Conservation (phyloP, 2,888 invertebrate species). For the Drosophila anomelani region DNA sequence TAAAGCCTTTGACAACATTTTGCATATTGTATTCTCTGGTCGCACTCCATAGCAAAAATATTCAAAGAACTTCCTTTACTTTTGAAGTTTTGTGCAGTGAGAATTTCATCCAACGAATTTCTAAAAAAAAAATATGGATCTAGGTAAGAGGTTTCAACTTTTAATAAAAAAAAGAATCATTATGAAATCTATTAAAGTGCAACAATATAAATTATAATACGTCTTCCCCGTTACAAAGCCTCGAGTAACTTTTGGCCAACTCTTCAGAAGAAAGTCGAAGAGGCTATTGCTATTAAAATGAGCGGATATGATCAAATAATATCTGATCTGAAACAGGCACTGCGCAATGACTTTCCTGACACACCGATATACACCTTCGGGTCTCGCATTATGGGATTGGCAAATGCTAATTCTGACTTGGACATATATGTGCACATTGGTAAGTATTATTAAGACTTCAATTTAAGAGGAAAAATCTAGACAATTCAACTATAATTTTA, state of each 20-base stretch:
- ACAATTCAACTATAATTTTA: not conserved
- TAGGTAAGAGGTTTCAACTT: constrained; percentile 5
- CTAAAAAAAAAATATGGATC: constrained; percentile 14
- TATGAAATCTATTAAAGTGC: not conserved
- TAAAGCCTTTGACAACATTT: too few species aligned
- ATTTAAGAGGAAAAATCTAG: not conserved
- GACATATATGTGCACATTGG: constrained; percentile 34
- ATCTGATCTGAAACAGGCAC: not conserved
- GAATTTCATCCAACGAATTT: too few species aligned
- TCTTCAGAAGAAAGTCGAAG: not conserved
- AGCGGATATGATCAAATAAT: not conserved
- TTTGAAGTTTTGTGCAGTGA: too few species aligned
- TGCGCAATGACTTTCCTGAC: not conserved
- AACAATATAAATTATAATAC: not conserved
- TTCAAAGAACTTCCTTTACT: too few species aligned
- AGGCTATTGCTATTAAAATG: not conserved
- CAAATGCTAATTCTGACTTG: constrained; percentile 7
- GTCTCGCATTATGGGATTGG: constrained; percentile 40
- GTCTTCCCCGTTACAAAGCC: not conserved
- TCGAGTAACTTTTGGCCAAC: constrained; percentile 13
- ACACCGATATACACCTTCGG: constrained; percentile 12
- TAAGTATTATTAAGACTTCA: not conserved
- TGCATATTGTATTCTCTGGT: too few species aligned
- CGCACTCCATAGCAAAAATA: too few species aligned
- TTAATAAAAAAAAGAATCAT: too few species aligned